A percentile compares a stretch with the other conserved stretches of the same genome.
These are phyloP conservation scores for Drosophila emarginata DNA, from an alignment of 2,888 invertebrate species.

Conservation along the genomic window DNA sequence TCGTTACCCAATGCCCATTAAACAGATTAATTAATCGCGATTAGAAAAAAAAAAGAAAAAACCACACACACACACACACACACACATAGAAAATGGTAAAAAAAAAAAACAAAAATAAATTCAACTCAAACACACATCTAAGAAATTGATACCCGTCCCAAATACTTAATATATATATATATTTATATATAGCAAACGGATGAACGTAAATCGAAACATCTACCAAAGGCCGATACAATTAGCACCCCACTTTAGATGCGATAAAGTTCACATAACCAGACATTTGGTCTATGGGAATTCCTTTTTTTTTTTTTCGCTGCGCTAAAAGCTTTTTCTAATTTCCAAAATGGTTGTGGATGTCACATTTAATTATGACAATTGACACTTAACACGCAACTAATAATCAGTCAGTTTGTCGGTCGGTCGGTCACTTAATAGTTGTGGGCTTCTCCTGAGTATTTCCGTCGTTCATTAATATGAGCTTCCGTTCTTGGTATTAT, in stretches of 20 bases:
- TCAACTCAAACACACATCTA: conserved; percentile 32
- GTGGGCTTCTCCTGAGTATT: background rate
- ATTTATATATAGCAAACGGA: conserved; percentile 1
- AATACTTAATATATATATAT: background rate
- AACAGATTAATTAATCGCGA: conserved; percentile 73
- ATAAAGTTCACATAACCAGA: conserved; percentile 52
- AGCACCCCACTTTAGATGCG: conserved; percentile 62
- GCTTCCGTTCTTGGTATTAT: conserved; percentile 11
- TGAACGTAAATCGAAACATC: conserved; percentile 47
- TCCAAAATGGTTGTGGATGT: conserved; percentile 50
- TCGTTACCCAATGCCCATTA: conserved; percentile 58
- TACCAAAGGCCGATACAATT: conserved; percentile 58
- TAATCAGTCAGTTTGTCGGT: conserved; percentile 39
- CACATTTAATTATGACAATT: conserved; percentile 70
- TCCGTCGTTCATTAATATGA: conserved; percentile 5
- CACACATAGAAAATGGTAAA: too few relatives aligned
- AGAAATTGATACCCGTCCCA: conserved; percentile 47
- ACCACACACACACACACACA: too few relatives aligned
- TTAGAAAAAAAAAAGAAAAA: conserved; percentile 48
- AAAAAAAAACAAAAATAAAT: background rate
- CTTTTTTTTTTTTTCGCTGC: conserved; percentile 16
- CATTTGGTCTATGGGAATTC: conserved; percentile 38
- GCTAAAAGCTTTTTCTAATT: conserved; percentile 74
- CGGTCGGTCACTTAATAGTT: background rate
- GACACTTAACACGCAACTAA: conserved; percentile 67